These are phyloP conservation scores for Sialia sialis DNA, from an alignment of 2,113 vertebrate genomes.

Conservation along the genomic window DNA sequence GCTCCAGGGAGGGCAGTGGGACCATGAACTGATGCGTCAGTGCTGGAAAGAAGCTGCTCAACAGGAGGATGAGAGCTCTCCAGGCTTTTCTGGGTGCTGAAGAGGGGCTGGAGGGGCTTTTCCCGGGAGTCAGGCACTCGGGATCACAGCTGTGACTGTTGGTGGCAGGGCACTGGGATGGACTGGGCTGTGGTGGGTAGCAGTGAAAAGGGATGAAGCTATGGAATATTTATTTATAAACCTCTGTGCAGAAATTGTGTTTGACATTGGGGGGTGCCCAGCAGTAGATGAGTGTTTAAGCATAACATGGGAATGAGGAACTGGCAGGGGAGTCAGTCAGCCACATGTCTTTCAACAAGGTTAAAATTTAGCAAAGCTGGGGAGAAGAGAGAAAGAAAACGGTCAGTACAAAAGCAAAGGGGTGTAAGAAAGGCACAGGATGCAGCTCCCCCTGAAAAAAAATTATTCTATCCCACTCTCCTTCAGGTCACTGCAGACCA, in stretches of 20 bases:
- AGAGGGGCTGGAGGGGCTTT: neutral
- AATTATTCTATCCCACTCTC: neutral
- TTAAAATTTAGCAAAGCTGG: neutral
- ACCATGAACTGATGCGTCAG: neutral
- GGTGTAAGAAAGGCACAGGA: neutral
- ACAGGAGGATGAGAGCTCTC: neutral
- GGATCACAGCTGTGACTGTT: rapidly evolving
- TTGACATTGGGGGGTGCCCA: neutral
- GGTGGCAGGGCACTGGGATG: neutral
- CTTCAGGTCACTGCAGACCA: neutral
- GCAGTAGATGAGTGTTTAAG: neutral
- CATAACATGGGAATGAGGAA: neutral
- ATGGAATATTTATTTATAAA: neutral
- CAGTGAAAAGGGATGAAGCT: neutral
- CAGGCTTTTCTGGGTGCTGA: neutral
- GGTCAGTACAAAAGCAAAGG: neutral
- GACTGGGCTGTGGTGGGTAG: neutral
- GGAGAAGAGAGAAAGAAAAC: neutral
- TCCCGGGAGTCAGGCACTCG: neutral
- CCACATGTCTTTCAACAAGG: neutral
- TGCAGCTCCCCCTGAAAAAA: neutral
- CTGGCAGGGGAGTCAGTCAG: neutral
- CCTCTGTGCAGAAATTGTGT: neutral
- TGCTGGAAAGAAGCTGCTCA: neutral
- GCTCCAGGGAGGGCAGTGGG: rapidly evolving